Evolutionary conservation across 1,140 invertebrate species (phyloP).

Genomic region (Trachymyrmex septentrionalis): DNA sequence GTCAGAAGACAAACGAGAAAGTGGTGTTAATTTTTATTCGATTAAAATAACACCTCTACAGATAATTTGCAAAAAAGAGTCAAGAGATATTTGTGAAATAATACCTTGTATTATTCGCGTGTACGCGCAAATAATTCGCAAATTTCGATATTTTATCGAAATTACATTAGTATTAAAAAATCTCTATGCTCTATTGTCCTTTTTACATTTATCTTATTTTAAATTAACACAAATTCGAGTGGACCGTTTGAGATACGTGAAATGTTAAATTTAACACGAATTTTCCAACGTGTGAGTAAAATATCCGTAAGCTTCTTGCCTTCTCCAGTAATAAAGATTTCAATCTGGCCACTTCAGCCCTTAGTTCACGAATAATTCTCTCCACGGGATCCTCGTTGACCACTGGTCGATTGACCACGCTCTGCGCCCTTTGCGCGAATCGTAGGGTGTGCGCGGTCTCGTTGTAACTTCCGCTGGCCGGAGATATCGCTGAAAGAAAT

Average conservation of each 20-base stretch:
- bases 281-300: not conserved
- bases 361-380: slow-evolving; percentile 87
- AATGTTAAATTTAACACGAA: too few species aligned
- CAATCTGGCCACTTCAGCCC: slow-evolving; percentile 87
- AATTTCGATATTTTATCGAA: slow-evolving; percentile 13
- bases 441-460: slow-evolving; percentile 91
- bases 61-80: not conserved
- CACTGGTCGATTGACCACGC: slow-evolving; percentile 90
- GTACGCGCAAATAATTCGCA: not conserved
- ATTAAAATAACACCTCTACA: slow-evolving; percentile 7
- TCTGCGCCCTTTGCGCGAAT: slow-evolving; percentile 90
- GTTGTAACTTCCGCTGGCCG: slow-evolving; percentile 89
- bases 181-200: not conserved
- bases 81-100: not conserved
- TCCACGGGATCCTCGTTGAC: slow-evolving; percentile 89
- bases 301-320: slow-evolving; percentile 68
- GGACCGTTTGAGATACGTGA: too few species aligned
- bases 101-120: not conserved
- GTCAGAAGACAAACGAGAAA: slow-evolving; percentile 35
- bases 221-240: too few species aligned
- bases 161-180: not conserved
- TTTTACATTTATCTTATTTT: too few species aligned
- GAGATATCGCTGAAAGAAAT: slow-evolving; percentile 89
- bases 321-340: slow-evolving; percentile 82
- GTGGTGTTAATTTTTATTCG: slow-evolving; percentile 34